These are phyloP conservation scores for Syrphus vitripennis DNA, from an alignment of 2,888 invertebrate species.

Conservation along the genomic window DNA sequence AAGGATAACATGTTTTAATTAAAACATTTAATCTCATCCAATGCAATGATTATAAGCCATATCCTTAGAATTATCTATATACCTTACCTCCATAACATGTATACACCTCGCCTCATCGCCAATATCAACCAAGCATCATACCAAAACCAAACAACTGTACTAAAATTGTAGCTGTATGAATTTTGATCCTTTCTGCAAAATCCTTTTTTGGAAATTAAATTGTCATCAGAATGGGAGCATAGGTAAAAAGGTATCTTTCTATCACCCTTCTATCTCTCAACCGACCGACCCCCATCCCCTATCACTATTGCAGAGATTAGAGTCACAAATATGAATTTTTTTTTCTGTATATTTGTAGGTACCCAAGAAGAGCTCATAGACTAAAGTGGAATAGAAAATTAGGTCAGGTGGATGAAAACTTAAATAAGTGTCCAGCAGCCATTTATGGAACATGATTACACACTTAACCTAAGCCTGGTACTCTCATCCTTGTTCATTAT, in stretches of 20 bases:
- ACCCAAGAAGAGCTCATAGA: background rate
- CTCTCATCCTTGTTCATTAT: constrained; percentile 32
- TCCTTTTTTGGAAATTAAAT: constrained; percentile 62
- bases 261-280: background rate
- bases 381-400: constrained; percentile 40
- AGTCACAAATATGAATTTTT: constrained; percentile 60
- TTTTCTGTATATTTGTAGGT: constrained; percentile 11
- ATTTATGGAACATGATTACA: constrained; percentile 70
- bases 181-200: constrained; percentile 48
- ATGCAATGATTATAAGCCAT: constrained; percentile 45
- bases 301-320: constrained; percentile 11
- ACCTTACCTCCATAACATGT: background rate
- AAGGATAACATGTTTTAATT: constrained; percentile 68
- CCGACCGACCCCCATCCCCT: background rate
- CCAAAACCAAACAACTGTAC: constrained; percentile 18
- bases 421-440: constrained; percentile 62
- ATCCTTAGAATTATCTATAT: background rate
- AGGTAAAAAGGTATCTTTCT: constrained; percentile 30
- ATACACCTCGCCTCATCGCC: background rate
- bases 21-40: constrained; percentile 58
- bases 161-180: background rate
- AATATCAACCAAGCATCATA: background rate
- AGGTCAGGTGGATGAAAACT: constrained; percentile 65
- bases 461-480: constrained; percentile 63
- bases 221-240: constrained; percentile 50